Evolutionary conservation across 2,113 vertebrate species (phyloP), one percentile per base, ranked within the genome.

Genomic region (Nothoprocta pentlandii): DNA sequence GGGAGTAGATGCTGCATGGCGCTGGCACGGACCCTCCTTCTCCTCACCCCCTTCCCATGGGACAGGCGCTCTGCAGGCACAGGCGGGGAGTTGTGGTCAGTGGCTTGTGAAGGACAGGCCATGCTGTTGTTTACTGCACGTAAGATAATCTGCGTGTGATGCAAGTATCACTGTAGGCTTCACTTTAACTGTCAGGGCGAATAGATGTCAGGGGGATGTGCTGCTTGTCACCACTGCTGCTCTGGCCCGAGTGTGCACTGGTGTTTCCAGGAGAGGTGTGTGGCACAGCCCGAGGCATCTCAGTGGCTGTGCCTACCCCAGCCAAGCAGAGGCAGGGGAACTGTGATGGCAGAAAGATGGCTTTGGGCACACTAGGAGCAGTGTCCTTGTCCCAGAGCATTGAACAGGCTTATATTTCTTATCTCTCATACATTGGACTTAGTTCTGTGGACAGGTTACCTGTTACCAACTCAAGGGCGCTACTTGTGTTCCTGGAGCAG

Each of bases 131-230:
- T 46, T 8, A 51, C 74, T 77, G 81, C 63, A 20, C 21, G 2
- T 42, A 53, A 41, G 2, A 76, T 84, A 91, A 69, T 49, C 46
- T 49, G 16, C 44, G 71, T 28, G 54, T 74, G 67, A 71, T 74
- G 59, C 81, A 87, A 87, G 54, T 89, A 47, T 87, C 68, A 1
- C 85, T 83, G 70, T 44, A 85, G 88, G 64, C 39, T 81, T 80
- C 89, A 77, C 84, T 91, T 89, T 46, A 87, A 41, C 92, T 94
- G 89, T 87, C 93, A 92, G 81, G 47, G 62, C 9, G 26, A 80
- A 93, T 42, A 91, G 75, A 47, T 67, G 7, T 93, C 95, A 95
- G 44, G 30, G 39, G 81, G 63, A 87, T 0, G 0, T 30, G 53
- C 69, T 58, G 73, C 41, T 49, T 11, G 1, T 66, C 3, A 0